These are phyloP conservation scores for Chaetogeoica ovagalla DNA, from an alignment of 2,888 invertebrate genomes.

Conservation along the genomic window DNA sequence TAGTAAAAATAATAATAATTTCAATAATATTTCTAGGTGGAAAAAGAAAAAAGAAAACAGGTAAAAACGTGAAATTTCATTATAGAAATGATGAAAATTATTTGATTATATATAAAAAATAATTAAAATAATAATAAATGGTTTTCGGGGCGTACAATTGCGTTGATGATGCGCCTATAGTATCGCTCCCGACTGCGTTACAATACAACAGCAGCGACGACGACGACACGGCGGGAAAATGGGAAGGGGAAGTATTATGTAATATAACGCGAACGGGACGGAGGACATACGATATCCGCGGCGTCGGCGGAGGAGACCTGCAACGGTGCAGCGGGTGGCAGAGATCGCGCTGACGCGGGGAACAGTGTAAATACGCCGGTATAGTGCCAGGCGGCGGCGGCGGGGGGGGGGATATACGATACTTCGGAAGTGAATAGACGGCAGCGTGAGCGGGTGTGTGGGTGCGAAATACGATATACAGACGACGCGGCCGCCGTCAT, in stretches of 20 bases:
- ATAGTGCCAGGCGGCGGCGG: background rate
- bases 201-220: background rate
- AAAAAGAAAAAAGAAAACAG: too few species aligned
- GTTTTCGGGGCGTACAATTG: too few species aligned
- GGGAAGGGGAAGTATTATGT: conserved; percentile 11
- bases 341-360: background rate
- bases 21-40: too few species aligned
- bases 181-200: too few species aligned
- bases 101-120: too few species aligned
- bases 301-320: background rate
- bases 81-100: too few species aligned
- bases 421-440: conserved; percentile 19
- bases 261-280: conserved; percentile 22
- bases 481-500: conserved; percentile 24
- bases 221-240: conserved; percentile 3
- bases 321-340: background rate
- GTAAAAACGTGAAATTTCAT: too few species aligned
- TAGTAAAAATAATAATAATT: too few species aligned
- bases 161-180: too few species aligned
- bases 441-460: conserved; percentile 12
- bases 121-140: too few species aligned
- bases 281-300: conserved; percentile 39
- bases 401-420: conserved; percentile 31
- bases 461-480: conserved; percentile 43
- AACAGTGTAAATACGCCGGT: background rate